Base-by-base conservation (phyloP, 2,888 invertebrate genomes). In the Hypselothyrea guttata region DNA sequence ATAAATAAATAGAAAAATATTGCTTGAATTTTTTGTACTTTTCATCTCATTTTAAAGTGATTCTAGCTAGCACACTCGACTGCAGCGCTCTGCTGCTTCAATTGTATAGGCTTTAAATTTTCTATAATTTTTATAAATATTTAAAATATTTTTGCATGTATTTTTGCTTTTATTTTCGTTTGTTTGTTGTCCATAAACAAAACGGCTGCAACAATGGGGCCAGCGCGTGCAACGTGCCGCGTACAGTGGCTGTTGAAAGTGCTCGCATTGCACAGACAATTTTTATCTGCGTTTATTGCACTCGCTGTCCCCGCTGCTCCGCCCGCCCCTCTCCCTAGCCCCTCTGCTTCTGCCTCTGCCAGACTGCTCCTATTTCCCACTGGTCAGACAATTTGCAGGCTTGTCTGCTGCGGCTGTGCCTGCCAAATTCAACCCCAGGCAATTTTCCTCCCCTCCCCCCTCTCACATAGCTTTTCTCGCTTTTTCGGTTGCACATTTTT, bases 371-470 rank as follows among this genome's bases (percentile, higher is more conserved):
- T 22, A 22, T 2, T 22, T 22, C 5, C 22, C 22, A 47, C 46
- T 75, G 84, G 81, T 81, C 78, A 79, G 78, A 84, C 78, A 77
- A 84, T 78, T 82, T 73, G 73, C 75, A 78, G 73, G 51, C 64
- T 75, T 78, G 83, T 82, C 82, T 71, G 84, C 22, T 22, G 22
- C 22, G 22, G 22, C 22, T 22, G 22, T 22, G 22, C 59, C 72
- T 75, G 81, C 84, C 73, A 84, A 86, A 79, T 83, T 71, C 79
- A 74, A 77, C 75, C 85, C 67, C 62, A 61, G 75, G 86, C 86
- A 70, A 76, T 78, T 81, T 76, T 72, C 69, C 59, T 65, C 69
- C 65, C 53, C 13, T 69, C 59, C 67, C 68, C 65, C 53, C 15
- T 62, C 57, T 55, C 45, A 45, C 12, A 3, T 15, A 38, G 53